Evolutionary conservation across 2,113 vertebrate genomes (phyloP).

Genomic region (Megaleporinus macrocephalus): DNA sequence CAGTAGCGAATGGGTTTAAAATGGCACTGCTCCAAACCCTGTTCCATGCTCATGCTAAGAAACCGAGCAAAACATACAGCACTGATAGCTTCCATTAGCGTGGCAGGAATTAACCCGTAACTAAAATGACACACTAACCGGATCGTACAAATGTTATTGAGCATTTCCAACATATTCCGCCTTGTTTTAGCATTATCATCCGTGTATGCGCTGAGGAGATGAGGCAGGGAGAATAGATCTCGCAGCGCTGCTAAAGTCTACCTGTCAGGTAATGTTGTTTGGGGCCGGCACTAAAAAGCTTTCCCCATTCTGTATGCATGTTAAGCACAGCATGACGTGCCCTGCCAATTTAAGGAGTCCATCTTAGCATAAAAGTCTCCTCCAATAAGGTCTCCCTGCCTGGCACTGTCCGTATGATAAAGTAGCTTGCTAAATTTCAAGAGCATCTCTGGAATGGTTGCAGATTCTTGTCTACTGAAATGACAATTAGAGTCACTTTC

Average conservation of each 20-base stretch:
- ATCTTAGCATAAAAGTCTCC: constrained; percentile 78
- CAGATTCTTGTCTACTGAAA: constrained; percentile 81
- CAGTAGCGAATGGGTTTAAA: constrained; percentile 25
- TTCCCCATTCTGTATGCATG: constrained; percentile 75
- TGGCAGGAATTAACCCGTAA: constrained; percentile 39
- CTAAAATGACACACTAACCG: constrained; percentile 59
- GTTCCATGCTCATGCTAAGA: constrained; percentile 39
- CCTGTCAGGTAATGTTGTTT: constrained; percentile 77
- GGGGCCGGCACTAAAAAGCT: constrained; percentile 70
- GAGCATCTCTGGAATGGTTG: constrained; percentile 74
- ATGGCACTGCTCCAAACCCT: constrained; percentile 27
- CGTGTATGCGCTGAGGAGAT: constrained; percentile 61
- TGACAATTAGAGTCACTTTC: constrained; percentile 85
- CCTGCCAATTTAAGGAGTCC: constrained; percentile 80
- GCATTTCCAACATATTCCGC: constrained; percentile 65
- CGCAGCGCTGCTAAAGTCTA: constrained; percentile 69
- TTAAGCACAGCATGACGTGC: constrained; percentile 74
- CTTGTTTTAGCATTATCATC: constrained; percentile 68
- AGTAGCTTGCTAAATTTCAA: constrained; percentile 80
- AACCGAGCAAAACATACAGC: constrained; percentile 47
- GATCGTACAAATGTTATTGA: constrained; percentile 64
- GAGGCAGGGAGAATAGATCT: constrained; percentile 68
- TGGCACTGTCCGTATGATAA: constrained; percentile 80
- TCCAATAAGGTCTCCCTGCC: constrained; percentile 71
- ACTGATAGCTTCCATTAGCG: constrained; percentile 62